A percentile compares a stretch with the other conserved stretches of the same genome.
Conservation (phyloP, 2,888 invertebrate species). For the Neocrepidodera transversa region DNA sequence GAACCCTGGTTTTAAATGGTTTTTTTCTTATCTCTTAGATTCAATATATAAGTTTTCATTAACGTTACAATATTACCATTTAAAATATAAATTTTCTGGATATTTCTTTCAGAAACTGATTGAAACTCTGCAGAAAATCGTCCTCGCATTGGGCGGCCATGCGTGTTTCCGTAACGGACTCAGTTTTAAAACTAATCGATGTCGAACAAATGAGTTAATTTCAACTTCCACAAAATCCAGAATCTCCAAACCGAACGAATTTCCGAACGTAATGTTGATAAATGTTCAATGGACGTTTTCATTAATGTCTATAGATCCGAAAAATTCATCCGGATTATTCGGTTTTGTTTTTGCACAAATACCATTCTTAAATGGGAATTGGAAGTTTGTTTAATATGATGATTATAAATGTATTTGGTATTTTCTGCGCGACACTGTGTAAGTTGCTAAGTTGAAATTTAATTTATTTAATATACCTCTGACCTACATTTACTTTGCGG, state of each 20-base stretch:
- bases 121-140: no score
- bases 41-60: no score
- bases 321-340: constrained; percentile 28
- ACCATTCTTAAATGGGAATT: no score
- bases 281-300: constrained; percentile 31
- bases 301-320: constrained; percentile 32
- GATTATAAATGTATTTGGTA: no score
- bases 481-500: constrained; percentile 15
- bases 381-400: no score
- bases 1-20: no score
- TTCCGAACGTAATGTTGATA: constrained; percentile 35
- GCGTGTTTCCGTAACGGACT: constrained; percentile 8
- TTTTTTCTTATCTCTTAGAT: no score
- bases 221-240: constrained; percentile 35
- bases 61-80: no score
- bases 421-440: no score
- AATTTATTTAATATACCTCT: constrained; percentile 5
- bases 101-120: no score
- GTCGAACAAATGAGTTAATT: constrained; percentile 35
- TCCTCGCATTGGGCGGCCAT: constrained; percentile 4
- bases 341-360: constrained; percentile 15
- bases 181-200: constrained; percentile 30
- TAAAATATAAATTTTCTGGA: no score
- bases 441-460: background rate
- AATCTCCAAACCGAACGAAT: constrained; percentile 31